Evolutionary conservation across 2,888 invertebrate species (phyloP).

Genomic region (Kuschelorhynchus macadamiae): DNA sequence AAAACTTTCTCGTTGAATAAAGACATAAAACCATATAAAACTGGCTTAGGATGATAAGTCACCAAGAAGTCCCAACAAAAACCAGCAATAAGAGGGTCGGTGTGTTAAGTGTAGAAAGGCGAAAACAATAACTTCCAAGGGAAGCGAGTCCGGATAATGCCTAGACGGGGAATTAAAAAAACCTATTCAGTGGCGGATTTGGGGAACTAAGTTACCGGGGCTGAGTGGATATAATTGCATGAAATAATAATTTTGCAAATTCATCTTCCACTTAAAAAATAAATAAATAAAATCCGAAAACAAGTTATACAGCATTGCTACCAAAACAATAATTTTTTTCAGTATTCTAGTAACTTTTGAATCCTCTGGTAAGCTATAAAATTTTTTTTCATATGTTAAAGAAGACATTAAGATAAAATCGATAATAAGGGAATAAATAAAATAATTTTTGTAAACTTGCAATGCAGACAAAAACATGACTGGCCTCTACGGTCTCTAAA

Average conservation of each 20-base stretch:
- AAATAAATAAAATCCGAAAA: background rate
- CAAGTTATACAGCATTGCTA: no score
- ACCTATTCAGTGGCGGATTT: background rate
- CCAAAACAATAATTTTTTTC: no score
- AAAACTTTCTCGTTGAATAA: constrained; percentile 39
- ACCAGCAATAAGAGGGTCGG: constrained; percentile 26
- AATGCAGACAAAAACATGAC: no score
- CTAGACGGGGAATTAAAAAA: background rate
- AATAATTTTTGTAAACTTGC: no score
- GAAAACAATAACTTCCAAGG: constrained; percentile 1
- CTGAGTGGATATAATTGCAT: no score
- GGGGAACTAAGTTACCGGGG: background rate
- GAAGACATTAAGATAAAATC: no score
- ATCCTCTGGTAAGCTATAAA: no score
- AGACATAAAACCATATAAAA: constrained; percentile 29
- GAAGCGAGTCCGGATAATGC: background rate
- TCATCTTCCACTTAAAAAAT: background rate
- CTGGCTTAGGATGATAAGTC: constrained; percentile 32
- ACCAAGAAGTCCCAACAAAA: constrained; percentile 27
- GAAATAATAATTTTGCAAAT: background rate
- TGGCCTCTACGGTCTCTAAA: no score
- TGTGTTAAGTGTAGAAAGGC: constrained; percentile 25
- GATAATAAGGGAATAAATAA: no score
- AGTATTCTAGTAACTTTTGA: no score
- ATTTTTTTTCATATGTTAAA: no score